phyloP scores from a whole-genome alignment of 2,797 vertebrate genomes.

The Hypotaenidia philippensis region DNA sequence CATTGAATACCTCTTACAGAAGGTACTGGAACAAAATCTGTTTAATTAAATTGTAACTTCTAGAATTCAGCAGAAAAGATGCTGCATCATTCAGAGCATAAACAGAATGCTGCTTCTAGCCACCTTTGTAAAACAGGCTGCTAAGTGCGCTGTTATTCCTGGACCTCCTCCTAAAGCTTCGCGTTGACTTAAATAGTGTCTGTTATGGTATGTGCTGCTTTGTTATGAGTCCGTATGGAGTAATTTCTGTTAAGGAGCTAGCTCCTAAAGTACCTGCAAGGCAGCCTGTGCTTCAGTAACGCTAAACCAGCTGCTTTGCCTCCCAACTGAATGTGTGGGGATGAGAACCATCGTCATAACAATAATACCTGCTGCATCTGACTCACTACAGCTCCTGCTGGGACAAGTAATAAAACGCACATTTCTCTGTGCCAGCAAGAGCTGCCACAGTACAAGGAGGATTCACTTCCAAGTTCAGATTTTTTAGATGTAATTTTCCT shows the following conservation, averaged over 20 bases:
- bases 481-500: constrained; percentile 19
- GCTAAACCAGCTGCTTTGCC: neutral
- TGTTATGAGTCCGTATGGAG: neutral
- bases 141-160: neutral
- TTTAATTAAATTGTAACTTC: neutral
- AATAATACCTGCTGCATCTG: constrained; percentile 29
- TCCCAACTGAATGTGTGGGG: neutral
- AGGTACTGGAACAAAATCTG: neutral
- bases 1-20: neutral
- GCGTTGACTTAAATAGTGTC: neutral
- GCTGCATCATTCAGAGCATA: neutral
- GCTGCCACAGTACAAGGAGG: neutral
- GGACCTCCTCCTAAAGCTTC: neutral
- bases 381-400: constrained; percentile 20
- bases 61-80: neutral
- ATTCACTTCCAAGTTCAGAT: constrained; percentile 4
- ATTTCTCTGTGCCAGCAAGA: neutral
- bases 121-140: neutral
- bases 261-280: neutral
- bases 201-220: neutral
- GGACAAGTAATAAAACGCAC: neutral
- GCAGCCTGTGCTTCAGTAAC: neutral
- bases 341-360: neutral
- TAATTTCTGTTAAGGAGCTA: neutral
- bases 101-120: neutral